Evolutionary conservation across 2,797 vertebrate species (phyloP), one percentile per base, ranked within the genome.

Genomic region (Eospalax fontanierii): DNA sequence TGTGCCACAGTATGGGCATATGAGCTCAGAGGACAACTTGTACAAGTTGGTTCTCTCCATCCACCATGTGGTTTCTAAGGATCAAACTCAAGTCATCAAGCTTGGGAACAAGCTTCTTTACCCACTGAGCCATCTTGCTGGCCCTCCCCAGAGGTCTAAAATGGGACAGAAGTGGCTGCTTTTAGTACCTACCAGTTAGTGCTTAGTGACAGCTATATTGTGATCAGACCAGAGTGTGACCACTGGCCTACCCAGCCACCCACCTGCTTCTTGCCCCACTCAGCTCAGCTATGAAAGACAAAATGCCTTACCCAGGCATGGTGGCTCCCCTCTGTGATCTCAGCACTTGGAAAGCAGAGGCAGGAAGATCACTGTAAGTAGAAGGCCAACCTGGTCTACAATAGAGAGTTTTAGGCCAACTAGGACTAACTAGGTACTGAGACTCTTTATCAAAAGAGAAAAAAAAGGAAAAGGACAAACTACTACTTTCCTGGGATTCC

Each of bases 211-310:
- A 50, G 6, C 46, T 50, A 50, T 11, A 50, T 65, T 35, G 33
- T 38, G 65, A 63, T 82, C 11, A 80, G 30, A 78, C 61, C 50
- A 16, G 14, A 54, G 46, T 15, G 5, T 8, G 35, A 61, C 68
- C 78, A 86, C 40, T 76, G 35, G 40, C 82, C 28, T 40, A 46
- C 24, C 24, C 66, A n/a, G 61, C 75, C 43, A 24, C 33, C 3
- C 21, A 10, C 46, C 22, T 35, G 66, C 75, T 43, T 65, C n/a
- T 46, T 33, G 61, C 35, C 33, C 19, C 30, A 80, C 50, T 54
- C 40, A 24, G 38, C 71, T 46, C 87, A 90, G 89, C 90, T 90
- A 54, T 59, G 81, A 65, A 90, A 93, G 79, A 87, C 75, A 90
- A 89, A 59, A 16, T 33, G 16, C 24, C 83, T 57, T 16, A 35